A percentile compares a stretch with the other conserved stretches of the same genome.
Conservation (phyloP, 2,888 invertebrate genomes). For the Criorhina ranunculi region DNA sequence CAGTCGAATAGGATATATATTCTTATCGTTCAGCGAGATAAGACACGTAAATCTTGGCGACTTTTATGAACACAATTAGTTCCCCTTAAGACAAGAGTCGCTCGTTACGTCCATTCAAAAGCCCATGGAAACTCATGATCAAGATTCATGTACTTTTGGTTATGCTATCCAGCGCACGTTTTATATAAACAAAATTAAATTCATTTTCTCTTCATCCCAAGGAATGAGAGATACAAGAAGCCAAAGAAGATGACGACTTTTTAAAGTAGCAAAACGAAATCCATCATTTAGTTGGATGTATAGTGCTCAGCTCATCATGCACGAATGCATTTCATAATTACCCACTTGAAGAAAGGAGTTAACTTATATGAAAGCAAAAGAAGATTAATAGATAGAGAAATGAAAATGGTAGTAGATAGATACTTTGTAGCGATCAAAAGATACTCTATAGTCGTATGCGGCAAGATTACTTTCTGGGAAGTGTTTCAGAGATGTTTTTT, state of each 20-base stretch:
- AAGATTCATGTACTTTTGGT: slow-evolving; percentile 27
- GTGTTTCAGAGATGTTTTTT: background rate
- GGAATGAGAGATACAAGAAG: background rate
- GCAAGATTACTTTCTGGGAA: slow-evolving; percentile 50
- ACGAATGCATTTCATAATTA: slow-evolving; percentile 77
- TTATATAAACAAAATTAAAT: slow-evolving; percentile 22
- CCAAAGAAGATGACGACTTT: background rate
- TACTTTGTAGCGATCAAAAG: slow-evolving; percentile 23
- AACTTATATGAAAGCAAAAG: slow-evolving; percentile 25
- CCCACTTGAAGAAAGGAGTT: slow-evolving; percentile 65
- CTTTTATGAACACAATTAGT: slow-evolving; percentile 59
- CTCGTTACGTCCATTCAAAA: background rate
- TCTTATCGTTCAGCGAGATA: slow-evolving; percentile 52
- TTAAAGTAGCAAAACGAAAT: slow-evolving; percentile 48
- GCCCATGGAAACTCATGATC: background rate
- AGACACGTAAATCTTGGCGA: slow-evolving; percentile 10
- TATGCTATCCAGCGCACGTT: slow-evolving; percentile 10
- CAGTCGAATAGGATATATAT: slow-evolving; percentile 38
- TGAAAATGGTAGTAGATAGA: slow-evolving; percentile 19
- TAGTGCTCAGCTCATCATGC: slow-evolving; percentile 72
- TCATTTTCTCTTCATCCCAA: slow-evolving; percentile 51
- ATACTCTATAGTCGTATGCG: background rate
- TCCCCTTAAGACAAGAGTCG: background rate
- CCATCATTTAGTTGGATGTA: slow-evolving; percentile 55
- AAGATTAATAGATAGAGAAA: slow-evolving; percentile 32